Conservation (phyloP, 2,888 invertebrate species). For the Anthophora plumipes region DNA sequence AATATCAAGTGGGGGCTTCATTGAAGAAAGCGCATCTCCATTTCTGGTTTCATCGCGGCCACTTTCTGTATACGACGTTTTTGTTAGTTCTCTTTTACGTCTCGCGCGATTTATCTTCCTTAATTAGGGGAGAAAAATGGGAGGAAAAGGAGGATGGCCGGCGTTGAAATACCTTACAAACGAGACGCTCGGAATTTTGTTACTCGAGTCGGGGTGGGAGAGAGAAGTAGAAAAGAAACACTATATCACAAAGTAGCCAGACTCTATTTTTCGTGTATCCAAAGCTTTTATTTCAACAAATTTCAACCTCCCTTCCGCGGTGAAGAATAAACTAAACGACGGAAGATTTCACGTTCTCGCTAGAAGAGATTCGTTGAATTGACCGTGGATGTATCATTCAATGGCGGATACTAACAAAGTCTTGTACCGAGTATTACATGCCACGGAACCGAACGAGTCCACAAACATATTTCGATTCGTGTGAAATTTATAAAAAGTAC, state of each 20-base stretch:
- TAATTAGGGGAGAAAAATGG: constrained; percentile 20
- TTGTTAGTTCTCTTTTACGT: background rate
- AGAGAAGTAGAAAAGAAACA: background rate
- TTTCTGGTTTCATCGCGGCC: background rate
- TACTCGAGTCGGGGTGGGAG: background rate
- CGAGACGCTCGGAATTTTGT: constrained; percentile 12
- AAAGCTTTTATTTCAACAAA: constrained; percentile 9
- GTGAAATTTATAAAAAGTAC: background rate
- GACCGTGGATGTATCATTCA: constrained; percentile 31
- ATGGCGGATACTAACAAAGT: constrained; percentile 19
- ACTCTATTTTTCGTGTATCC: background rate
- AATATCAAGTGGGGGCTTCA: background rate
- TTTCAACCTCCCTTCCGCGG: background rate
- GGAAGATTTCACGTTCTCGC: no score
- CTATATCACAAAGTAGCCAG: constrained; percentile 13
- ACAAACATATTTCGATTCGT: background rate
- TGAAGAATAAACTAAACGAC: constrained; percentile 2
- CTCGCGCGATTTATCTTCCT: constrained; percentile 17
- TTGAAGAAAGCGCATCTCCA: constrained; percentile 10
- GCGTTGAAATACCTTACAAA: constrained; percentile 8
- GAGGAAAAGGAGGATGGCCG: background rate
- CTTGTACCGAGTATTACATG: constrained; percentile 30
- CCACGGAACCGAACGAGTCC: background rate
- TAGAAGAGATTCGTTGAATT: constrained; percentile 21
- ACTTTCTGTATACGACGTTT: background rate